Evolutionary conservation across 2,888 invertebrate genomes (phyloP).

Genomic region (Ectobius pallidus): DNA sequence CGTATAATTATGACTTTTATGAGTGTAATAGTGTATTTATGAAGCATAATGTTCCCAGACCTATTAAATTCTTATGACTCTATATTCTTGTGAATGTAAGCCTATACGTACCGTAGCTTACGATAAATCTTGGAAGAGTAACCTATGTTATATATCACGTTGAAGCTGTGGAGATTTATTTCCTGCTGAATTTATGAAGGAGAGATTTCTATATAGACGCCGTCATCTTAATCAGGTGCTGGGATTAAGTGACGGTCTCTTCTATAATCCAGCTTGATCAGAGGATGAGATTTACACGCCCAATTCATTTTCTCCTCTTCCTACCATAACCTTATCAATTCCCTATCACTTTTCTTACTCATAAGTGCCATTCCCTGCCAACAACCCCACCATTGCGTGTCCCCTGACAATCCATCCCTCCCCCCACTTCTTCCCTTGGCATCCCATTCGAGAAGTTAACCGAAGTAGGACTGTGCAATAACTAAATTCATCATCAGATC

Average conservation of each 20-base stretch:
- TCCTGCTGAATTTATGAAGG: no score
- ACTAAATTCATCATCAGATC: constrained; percentile 17
- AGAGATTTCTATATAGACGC: no score
- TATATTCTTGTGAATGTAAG: no score
- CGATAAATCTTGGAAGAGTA: no score
- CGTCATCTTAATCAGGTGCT: background rate
- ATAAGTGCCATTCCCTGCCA: background rate
- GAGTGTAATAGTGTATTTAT: no score
- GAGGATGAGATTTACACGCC: background rate
- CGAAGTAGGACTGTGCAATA: constrained; percentile 3
- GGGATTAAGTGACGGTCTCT: background rate
- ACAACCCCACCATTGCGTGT: background rate
- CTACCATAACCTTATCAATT: background rate
- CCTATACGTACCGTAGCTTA: no score
- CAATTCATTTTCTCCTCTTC: background rate
- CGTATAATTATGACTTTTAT: no score
- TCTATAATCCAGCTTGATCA: no score
- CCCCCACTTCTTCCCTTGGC: background rate
- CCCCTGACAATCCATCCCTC: background rate
- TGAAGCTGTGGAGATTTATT: no score
- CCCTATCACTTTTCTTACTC: background rate
- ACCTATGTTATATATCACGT: no score
- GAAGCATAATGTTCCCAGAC: no score
- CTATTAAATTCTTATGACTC: no score
- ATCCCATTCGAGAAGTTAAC: background rate